phyloP scores from a whole-genome alignment of 2,888 invertebrate species.

The Cyaniris semiargus region DNA sequence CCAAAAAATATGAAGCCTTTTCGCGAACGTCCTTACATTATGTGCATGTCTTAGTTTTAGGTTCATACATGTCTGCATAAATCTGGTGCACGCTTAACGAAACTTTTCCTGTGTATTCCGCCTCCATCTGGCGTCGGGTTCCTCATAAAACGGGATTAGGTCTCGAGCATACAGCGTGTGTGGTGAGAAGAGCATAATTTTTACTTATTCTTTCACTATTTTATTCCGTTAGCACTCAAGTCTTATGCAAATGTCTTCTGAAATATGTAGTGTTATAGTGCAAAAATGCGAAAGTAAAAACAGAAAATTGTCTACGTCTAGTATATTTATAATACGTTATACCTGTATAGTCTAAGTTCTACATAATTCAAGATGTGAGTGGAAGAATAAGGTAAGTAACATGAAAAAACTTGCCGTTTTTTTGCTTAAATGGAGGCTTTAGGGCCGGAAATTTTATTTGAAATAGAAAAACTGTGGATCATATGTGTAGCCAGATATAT shows the following conservation, averaged over 20 bases:
- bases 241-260: constrained; percentile 7
- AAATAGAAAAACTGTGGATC: too few species aligned
- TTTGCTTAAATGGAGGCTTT: too few species aligned
- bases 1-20: neutral
- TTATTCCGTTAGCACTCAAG: constrained; percentile 9
- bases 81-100: constrained; percentile 26
- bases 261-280: neutral
- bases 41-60: constrained; percentile 13
- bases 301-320: neutral
- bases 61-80: constrained; percentile 13
- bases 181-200: neutral
- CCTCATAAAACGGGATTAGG: constrained; percentile 31
- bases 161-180: constrained; percentile 22
- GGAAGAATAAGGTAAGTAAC: too few species aligned
- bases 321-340: too few species aligned
- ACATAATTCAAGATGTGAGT: too few species aligned
- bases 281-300: neutral
- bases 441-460: too few species aligned
- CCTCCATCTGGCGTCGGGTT: constrained; percentile 26
- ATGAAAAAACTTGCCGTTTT: too few species aligned
- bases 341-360: too few species aligned
- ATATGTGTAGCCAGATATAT: too few species aligned
- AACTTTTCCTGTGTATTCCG: constrained; percentile 21
- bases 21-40: neutral
- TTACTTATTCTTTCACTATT: neutral